Base-by-base conservation (phyloP, 2,888 invertebrate genomes). In the Nemoura dubitans region DNA sequence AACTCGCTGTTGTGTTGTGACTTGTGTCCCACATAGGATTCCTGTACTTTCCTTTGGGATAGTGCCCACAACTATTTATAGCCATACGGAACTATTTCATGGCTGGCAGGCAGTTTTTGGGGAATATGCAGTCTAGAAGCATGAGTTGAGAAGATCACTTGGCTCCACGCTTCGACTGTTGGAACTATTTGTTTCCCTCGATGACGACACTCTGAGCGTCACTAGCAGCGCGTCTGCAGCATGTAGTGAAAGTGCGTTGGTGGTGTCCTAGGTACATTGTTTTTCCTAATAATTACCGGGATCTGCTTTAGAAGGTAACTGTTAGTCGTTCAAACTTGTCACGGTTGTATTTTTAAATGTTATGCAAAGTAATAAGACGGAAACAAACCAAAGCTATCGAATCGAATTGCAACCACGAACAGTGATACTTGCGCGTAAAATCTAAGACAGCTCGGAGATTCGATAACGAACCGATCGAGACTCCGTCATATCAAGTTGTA, bases 61-160 rank as follows among this genome's bases (percentile, higher is more conserved):
- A 59, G 14, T 59, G 59, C 59, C 59, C 59, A 59, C 59, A 59
- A 59, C 59, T 59, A 59, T 59, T 59, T 59, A 59, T 59, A 59
- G 59, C 10, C 2, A 21, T 59, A 59, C 36, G 36, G 59, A 59
- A 59, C 59, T 59, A 59, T 59, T 59, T 59, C 59, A 59, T 21
- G 59, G 59, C 21, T 7, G 21, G 16, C 21, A 59, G 59, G 16
- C 59, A 59, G 59, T 59, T 59, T 59, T 59, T 59, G 59, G 21
- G 14, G 59, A 21, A 59, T 10, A 59, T 59, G 59, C 59, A 59
- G 59, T 59, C 21, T 21, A 59, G 59, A 59, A 59, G 59, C 59
- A 59, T 59, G 59, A 10, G 14, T 59, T 59, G 59, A 59, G 59
- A 2, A 59, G 59, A 59, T 10, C 59, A 59, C 59, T 59, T 59